These are phyloP conservation scores for Drosophila mimetica DNA, from an alignment of 2,888 invertebrate species.

Conservation along the genomic window DNA sequence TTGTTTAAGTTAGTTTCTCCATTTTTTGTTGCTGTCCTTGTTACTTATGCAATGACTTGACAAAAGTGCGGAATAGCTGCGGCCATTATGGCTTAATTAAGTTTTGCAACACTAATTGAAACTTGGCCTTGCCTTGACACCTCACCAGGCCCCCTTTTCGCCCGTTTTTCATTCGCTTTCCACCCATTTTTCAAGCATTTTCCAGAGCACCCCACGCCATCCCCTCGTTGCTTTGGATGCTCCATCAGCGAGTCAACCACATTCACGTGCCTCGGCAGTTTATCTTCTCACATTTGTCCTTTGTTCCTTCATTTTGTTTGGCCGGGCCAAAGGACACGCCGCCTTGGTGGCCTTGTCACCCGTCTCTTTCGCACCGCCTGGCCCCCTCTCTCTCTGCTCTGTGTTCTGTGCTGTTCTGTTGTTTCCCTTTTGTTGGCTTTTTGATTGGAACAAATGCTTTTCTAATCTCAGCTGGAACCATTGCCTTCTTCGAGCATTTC, in stretches of 20 bases:
- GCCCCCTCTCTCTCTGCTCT: background rate
- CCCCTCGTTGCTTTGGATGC: background rate
- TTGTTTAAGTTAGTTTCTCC: background rate
- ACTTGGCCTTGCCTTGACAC: constrained; percentile 45
- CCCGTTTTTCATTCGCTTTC: constrained; percentile 4
- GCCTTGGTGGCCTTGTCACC: constrained; percentile 32
- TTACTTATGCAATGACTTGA: constrained; percentile 64
- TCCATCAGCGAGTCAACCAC: constrained; percentile 39
- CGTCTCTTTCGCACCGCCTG: background rate
- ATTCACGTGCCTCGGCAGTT: constrained; percentile 45
- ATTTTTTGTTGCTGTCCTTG: constrained; percentile 16
- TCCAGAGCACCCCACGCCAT: background rate
- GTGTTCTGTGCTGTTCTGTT: constrained; percentile 1
- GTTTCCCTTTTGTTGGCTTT: constrained; percentile 61
- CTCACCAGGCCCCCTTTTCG: background rate
- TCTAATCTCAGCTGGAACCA: constrained; percentile 69
- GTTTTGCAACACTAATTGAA: constrained; percentile 72
- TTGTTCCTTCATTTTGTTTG: constrained; percentile 38
- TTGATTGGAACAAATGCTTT: constrained; percentile 76
- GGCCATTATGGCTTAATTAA: constrained; percentile 67
- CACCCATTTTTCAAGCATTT: background rate
- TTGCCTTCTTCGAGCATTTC: constrained; percentile 20
- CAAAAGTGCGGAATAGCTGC: constrained; percentile 15
- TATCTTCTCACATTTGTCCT: constrained; percentile 55
- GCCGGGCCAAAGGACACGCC: constrained; percentile 51